phyloP scores from a whole-genome alignment of 2,888 invertebrate species.

The Aspidiotus destructor region DNA sequence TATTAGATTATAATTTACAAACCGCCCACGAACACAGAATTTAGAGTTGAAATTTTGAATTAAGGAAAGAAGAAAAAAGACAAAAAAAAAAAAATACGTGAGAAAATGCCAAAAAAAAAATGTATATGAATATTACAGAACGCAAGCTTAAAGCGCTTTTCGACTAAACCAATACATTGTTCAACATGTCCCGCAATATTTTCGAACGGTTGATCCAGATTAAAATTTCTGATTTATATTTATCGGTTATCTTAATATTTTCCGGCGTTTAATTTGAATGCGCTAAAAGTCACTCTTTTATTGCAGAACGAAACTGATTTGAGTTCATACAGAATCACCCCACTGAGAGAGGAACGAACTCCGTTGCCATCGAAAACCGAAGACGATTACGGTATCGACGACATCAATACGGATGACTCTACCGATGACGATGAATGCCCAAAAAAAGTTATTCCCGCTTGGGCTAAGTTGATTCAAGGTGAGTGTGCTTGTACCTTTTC shows the following conservation, averaged over 20 bases:
- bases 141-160: too few relatives aligned
- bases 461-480: not conserved
- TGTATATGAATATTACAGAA: not conserved
- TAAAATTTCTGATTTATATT: too few relatives aligned
- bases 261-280: not conserved
- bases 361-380: slow-evolving; percentile 7
- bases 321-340: slow-evolving; percentile 21
- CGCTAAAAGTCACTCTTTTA: not conserved
- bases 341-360: slow-evolving; percentile 13
- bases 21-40: too few relatives aligned
- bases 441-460: slow-evolving; percentile 15
- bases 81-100: too few relatives aligned
- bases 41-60: too few relatives aligned
- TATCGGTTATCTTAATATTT: too few relatives aligned
- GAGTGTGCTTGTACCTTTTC: not conserved
- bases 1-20: too few relatives aligned
- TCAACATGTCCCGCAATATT: too few relatives aligned
- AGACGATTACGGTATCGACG: slow-evolving; percentile 25
- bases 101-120: not conserved
- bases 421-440: slow-evolving; percentile 20
- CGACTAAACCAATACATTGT: too few relatives aligned
- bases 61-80: too few relatives aligned
- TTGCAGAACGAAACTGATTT: slow-evolving; percentile 10
- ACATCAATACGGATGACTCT: slow-evolving; percentile 21
- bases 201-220: too few relatives aligned